Percentiles rank a stretch among this genome's conserved stretches.
Conservation (phyloP, 2,113 vertebrate species). For the Gobius niger region DNA sequence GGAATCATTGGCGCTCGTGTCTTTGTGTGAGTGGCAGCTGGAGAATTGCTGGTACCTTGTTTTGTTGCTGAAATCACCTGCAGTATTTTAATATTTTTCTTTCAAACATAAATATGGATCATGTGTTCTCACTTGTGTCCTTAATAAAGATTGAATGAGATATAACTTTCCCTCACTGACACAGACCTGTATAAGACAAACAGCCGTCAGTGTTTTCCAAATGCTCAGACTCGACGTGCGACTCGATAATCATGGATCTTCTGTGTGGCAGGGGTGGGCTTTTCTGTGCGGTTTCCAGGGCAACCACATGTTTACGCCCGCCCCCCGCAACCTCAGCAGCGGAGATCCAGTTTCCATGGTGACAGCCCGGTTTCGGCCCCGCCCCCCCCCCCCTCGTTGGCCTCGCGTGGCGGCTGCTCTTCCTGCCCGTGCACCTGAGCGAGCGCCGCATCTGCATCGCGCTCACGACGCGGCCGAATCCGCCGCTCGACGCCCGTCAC, state of each 20-base stretch:
- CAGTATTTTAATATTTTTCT: too few species aligned
- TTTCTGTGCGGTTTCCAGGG: slow-evolving; percentile 60
- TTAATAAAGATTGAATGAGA: too few species aligned
- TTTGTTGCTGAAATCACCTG: too few species aligned
- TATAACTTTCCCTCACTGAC: too few species aligned
- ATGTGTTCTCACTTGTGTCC: too few species aligned
- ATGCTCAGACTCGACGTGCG: neutral
- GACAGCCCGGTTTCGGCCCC: slow-evolving; percentile 61
- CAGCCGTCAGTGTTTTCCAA: neutral
- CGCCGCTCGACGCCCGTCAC: neutral
- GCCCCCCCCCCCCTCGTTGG: slow-evolving; percentile 6
- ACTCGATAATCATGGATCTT: neutral
- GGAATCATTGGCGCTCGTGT: too few species aligned
- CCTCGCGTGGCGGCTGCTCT: neutral
- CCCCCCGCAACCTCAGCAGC: slow-evolving; percentile 66
- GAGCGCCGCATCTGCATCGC: slow-evolving; percentile 43
- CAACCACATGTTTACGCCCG: slow-evolving; percentile 71
- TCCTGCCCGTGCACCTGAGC: slow-evolving; percentile 53
- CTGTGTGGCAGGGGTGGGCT: neutral
- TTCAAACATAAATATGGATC: too few species aligned
- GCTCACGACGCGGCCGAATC: slow-evolving; percentile 29
- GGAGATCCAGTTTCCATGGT: slow-evolving; percentile 78
- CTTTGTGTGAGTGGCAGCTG: too few species aligned
- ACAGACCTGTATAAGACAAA: too few species aligned
- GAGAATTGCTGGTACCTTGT: too few species aligned